Base-by-base conservation (phyloP, 2,113 vertebrate species). In the Tyto alba region DNA sequence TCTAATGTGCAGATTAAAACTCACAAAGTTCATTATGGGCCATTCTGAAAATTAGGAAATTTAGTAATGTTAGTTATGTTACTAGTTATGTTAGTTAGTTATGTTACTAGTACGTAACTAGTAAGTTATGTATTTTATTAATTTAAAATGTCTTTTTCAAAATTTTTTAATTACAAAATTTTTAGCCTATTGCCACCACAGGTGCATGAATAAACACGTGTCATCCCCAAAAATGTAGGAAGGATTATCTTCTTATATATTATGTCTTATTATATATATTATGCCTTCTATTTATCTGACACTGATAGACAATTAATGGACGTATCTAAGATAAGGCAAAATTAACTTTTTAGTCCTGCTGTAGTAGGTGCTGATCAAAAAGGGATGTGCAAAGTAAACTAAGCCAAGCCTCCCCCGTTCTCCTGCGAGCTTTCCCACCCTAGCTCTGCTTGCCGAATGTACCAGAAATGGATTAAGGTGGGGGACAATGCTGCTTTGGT, bases 121-220 rank as follows among this genome's bases (percentile, higher is more conserved):
- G n/a, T 13, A 57, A n/a, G 22, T 88, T 29, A n/a, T 41, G 12
- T 43, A 34, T 10, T 88, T 55, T 16, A 50, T 38, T 75, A 1
- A 34, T 47, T 85, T 52, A 19, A 55, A 80, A 45, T 4, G 0
- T 4, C 5, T 22, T 6, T 5, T 11, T 50, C n/a, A n/a, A n/a
- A n/a, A n/a, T n/a, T n/a, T n/a, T 73, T 32, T 5, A 7, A 53
- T 11, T 14, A 16, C 3, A 45, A 64, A 30, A 10, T 19, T 13
- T 85, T 75, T 43, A 73, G 43, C 56, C 27, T 17, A 6, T 71
- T 56, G 11, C 11, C 16, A 62, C 12, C 1, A 60, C 1, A 40
- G 6, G 11, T 36, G 26, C 34, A 19, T 0, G 1, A 74, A 32
- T 36, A 43, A 80, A 74, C 0, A 10, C 1, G 1, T 6, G 2